A percentile compares a stretch with the other conserved stretches of the same genome.
phyloP scores from a whole-genome alignment of 2,113 vertebrate species.

The Girardinichthys multiradiatus region DNA sequence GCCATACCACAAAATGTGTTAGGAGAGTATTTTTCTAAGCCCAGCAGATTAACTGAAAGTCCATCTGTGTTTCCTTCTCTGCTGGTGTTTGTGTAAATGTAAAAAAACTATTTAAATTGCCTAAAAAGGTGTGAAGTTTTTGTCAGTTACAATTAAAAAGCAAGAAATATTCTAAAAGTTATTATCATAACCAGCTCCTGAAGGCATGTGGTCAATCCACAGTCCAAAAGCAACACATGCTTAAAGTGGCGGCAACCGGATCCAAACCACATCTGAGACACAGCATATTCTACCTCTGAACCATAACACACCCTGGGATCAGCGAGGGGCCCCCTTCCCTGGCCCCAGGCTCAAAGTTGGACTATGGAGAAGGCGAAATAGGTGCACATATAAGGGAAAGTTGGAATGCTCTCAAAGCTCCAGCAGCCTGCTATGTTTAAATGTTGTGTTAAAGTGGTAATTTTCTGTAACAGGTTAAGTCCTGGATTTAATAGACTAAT shows the following conservation, averaged over 20 bases:
- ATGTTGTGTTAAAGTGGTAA: too few relatives aligned
- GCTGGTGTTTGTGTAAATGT: neutral
- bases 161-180: neutral
- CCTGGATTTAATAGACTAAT: too few relatives aligned
- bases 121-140: neutral
- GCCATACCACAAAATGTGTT: too few relatives aligned
- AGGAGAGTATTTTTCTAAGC: too few relatives aligned
- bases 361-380: slow-evolving; percentile 30
- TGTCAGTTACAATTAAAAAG: slow-evolving; percentile 5
- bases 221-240: slow-evolving; percentile 54
- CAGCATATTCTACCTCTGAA: slow-evolving; percentile 62
- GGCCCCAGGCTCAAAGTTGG: slow-evolving; percentile 24
- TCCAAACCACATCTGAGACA: slow-evolving; percentile 58
- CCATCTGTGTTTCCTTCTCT: too few relatives aligned
- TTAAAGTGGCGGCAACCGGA: slow-evolving; percentile 56
- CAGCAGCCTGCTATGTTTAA: too few relatives aligned
- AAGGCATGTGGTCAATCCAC: slow-evolving; percentile 28
- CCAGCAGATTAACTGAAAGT: too few relatives aligned
- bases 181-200: slow-evolving; percentile 11
- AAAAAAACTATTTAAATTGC: neutral
- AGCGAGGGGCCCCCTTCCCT: slow-evolving; percentile 33
- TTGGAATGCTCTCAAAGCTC: slow-evolving; percentile 35
- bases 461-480: too few relatives aligned
- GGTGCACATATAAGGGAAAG: slow-evolving; percentile 26
- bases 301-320: slow-evolving; percentile 62